A percentile compares a stretch with the other conserved stretches of the same genome.
These are phyloP conservation scores for Diarsia dahlii DNA, from an alignment of 2,888 invertebrate species.

Conservation along the genomic window DNA sequence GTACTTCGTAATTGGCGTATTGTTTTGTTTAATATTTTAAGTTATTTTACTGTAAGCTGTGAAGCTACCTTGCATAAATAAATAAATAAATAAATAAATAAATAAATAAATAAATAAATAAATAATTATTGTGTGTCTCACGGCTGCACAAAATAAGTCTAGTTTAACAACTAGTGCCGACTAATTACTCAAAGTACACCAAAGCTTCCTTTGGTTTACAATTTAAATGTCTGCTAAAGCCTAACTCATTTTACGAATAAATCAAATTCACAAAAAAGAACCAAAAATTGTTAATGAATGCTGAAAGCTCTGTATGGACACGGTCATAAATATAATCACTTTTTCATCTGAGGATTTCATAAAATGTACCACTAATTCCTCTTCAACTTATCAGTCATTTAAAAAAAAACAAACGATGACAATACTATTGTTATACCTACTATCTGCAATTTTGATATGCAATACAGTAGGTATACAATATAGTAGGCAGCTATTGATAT, in stretches of 20 bases:
- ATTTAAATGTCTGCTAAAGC: background rate
- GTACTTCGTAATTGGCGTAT: too few species aligned
- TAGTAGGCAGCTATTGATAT: background rate
- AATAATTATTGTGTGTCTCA: too few species aligned
- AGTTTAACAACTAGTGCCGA: background rate
- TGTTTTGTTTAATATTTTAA: too few species aligned
- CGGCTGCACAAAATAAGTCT: background rate
- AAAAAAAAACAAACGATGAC: background rate
- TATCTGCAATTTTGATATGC: background rate
- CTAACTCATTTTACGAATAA: too few species aligned
- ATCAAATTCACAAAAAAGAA: background rate
- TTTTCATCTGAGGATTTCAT: constrained; percentile 3
- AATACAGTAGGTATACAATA: background rate
- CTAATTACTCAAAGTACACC: background rate
- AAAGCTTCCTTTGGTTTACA: background rate
- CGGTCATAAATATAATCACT: too few species aligned
- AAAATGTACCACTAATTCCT: background rate
- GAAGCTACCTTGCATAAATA: too few species aligned
- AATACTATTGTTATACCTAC: too few species aligned
- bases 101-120: too few species aligned
- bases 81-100: too few species aligned
- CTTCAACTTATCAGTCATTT: background rate
- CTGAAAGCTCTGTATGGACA: background rate
- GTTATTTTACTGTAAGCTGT: too few species aligned
- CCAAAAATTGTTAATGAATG: background rate